A percentile compares a stretch with the other conserved stretches of the same genome.
Conservation (phyloP, 2,113 vertebrate species). For the Amblyornis subalaris region DNA sequence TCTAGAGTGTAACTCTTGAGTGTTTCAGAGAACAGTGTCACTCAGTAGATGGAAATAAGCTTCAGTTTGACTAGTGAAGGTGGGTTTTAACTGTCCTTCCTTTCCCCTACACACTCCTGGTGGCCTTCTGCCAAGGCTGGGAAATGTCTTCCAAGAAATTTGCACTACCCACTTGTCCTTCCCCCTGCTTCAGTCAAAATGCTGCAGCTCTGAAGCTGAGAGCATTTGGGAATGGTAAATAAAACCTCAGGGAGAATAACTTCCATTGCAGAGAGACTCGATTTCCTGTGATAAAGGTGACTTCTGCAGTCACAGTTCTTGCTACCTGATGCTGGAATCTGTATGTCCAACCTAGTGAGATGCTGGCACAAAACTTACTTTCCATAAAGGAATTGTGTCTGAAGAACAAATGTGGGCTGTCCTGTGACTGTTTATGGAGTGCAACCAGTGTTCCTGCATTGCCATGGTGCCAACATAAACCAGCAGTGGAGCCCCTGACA, state of each 20-base stretch:
- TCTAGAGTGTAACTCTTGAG: not conserved
- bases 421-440: not conserved
- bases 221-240: not conserved
- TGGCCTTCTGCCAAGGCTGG: not conserved
- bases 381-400: not conserved
- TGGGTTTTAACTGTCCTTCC: not conserved
- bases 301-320: not conserved
- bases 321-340: not conserved
- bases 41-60: not conserved
- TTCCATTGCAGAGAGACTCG: not conserved
- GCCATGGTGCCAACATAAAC: not conserved
- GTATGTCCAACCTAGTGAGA: accelerated
- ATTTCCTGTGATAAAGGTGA: not conserved
- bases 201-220: not conserved
- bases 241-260: not conserved
- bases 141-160: not conserved
- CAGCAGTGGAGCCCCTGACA: not conserved
- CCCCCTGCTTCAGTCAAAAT: not conserved
- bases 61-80: not conserved
- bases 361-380: not conserved
- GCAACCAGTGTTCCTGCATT: not conserved
- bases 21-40: not conserved
- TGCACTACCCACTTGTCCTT: not conserved
- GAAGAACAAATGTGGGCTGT: not conserved
- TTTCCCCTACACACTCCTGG: not conserved